A percentile compares a stretch with the other conserved stretches of the same genome.
phyloP scores from a whole-genome alignment of 2,888 invertebrate species.

The Aleiodes testaceus region DNA sequence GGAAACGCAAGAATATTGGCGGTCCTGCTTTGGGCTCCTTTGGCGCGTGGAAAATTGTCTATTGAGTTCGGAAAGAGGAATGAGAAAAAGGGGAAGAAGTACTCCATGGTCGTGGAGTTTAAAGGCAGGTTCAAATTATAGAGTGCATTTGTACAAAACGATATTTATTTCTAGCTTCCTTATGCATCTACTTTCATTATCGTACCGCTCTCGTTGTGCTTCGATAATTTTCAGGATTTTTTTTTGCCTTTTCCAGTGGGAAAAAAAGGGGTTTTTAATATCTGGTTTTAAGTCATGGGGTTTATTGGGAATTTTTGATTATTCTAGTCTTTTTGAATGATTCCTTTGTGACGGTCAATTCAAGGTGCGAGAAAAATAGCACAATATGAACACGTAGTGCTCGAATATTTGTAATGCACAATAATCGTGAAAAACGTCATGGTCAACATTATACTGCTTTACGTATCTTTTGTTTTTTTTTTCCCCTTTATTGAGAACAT shows the following conservation, averaged over 20 bases:
- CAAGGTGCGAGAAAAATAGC: slow-evolving; percentile 12
- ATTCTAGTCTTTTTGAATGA: too few relatives aligned
- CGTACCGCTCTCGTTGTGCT: slow-evolving; percentile 4
- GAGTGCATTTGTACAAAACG: slow-evolving; percentile 4
- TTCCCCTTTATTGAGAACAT: background rate
- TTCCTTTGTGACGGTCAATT: slow-evolving; percentile 23
- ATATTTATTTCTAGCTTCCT: slow-evolving; percentile 23
- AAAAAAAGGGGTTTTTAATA: background rate
- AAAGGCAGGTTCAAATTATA: slow-evolving; percentile 2
- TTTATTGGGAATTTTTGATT: background rate
- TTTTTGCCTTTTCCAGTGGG: too few relatives aligned
- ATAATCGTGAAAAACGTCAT: slow-evolving; percentile 27
- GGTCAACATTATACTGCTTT: slow-evolving; percentile 9
- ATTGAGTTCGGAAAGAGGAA: slow-evolving; percentile 1
- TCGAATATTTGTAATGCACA: slow-evolving; percentile 14
- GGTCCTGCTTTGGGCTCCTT: slow-evolving; percentile 25
- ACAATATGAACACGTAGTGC: background rate
- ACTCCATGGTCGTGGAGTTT: too few relatives aligned
- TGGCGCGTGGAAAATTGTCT: slow-evolving; percentile 38
- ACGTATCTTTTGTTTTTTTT: slow-evolving; percentile 18
- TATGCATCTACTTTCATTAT: slow-evolving; percentile 9
- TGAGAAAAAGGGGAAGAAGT: background rate
- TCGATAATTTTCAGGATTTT: slow-evolving; percentile 14
- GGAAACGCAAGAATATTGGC: slow-evolving; percentile 30
- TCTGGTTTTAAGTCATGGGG: background rate